Evolutionary conservation across 2,113 vertebrate genomes (phyloP).

Genomic region (Struthio camelus): DNA sequence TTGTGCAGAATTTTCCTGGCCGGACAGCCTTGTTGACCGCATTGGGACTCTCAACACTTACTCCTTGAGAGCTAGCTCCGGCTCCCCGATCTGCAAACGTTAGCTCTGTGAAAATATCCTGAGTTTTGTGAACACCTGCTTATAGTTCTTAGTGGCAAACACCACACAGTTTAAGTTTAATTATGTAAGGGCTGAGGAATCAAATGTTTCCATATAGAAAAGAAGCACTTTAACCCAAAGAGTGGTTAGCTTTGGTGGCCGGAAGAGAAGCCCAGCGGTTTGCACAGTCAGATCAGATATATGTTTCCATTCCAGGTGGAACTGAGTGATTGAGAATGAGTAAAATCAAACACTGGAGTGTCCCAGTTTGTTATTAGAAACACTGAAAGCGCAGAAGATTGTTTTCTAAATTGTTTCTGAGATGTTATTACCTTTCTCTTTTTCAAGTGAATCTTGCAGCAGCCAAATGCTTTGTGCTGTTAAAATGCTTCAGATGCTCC

Average conservation of each 20-base stretch:
- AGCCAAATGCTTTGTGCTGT: conserved; percentile 36
- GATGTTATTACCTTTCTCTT: conserved; percentile 56
- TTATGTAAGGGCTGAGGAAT: neutral
- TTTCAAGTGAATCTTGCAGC: conserved; percentile 3
- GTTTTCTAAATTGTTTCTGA: conserved; percentile 49
- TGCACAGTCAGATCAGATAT: accelerated
- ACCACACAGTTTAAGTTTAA: neutral
- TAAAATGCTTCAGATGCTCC: conserved; percentile 57
- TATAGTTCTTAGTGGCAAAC: neutral
- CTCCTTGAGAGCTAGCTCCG: neutral
- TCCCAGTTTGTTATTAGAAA: conserved; percentile 23
- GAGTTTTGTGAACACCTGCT: neutral
- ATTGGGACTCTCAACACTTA: neutral
- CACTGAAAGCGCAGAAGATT: conserved; percentile 33
- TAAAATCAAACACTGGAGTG: neutral
- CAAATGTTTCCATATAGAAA: neutral
- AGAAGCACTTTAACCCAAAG: neutral
- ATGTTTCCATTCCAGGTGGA: neutral
- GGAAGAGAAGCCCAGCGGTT: neutral
- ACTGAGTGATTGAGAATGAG: neutral
- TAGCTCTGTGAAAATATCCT: neutral
- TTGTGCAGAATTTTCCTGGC: neutral
- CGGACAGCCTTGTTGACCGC: neutral
- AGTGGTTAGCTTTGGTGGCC: neutral
- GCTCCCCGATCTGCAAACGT: neutral